phyloP scores from a whole-genome alignment of 2,113 vertebrate species.

The Anhinga anhinga region DNA sequence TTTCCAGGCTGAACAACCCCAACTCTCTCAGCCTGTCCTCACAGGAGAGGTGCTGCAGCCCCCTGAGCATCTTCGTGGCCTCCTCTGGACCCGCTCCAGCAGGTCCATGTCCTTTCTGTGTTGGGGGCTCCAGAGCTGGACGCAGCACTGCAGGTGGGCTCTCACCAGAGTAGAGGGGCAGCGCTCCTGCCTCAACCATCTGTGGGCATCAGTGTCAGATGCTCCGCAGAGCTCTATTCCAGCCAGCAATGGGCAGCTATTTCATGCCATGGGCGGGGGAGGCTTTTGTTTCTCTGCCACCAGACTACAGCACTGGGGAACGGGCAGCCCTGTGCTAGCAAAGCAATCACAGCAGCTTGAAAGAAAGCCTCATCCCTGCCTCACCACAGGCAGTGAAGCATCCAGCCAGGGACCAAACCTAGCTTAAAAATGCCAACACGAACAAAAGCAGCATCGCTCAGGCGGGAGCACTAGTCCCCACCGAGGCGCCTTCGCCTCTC shows the following conservation, averaged over 20 bases:
- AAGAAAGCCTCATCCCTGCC: neutral
- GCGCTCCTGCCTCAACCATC: neutral
- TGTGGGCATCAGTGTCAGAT: neutral
- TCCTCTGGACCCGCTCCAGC: neutral
- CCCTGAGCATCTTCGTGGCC: no score
- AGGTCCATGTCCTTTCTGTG: neutral
- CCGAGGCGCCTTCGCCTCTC: neutral
- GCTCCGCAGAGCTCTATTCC: neutral
- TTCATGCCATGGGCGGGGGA: neutral
- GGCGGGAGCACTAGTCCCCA: neutral
- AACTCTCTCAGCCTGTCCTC: neutral
- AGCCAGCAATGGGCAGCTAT: neutral
- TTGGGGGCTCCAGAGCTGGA: neutral
- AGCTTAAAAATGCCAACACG: neutral
- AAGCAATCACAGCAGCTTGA: neutral
- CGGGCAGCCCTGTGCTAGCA: neutral
- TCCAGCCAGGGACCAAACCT: neutral
- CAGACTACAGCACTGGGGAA: neutral
- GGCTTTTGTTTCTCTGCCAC: neutral
- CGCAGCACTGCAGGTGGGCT: neutral
- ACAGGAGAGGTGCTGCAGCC: neutral
- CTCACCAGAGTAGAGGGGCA: neutral
- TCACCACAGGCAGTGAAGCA: neutral
- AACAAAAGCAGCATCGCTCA: neutral
- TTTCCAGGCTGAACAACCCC: neutral